Base-by-base conservation (phyloP, 2,113 vertebrate genomes). In the Tautogolabrus adspersus region DNA sequence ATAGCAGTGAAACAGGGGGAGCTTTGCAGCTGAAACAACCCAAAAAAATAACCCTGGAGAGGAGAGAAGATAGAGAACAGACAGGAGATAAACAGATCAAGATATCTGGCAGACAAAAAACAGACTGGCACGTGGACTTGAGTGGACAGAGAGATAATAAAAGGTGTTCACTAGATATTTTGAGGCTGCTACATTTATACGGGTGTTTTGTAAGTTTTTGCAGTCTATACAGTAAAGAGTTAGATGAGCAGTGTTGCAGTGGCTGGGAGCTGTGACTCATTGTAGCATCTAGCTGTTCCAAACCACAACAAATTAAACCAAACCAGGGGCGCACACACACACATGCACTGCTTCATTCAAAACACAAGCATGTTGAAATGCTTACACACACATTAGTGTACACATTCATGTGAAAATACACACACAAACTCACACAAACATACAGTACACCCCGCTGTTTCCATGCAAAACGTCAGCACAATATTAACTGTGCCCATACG, bases 251-350 rank as follows among this genome's bases (percentile, higher is more conserved):
- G 22, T 72, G 51, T 49, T 67, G 54, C 63, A 72, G 62, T 71
- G 77, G 72, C 67, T 91, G 91, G 91, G 92, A 92, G 84, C 77
- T 89, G 75, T 91, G 91, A 93, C 77, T 93, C 92, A 92, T 77
- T 70, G 72, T 56, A 72, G 21, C 37, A 72, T 51, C 56, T 64
- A 30, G 59, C 69, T 69, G 22, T 58, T 89, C 77, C 86, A 92
- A 91, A 91, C 89, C 89, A 79, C 81, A 21, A 56, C 5, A 52
- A 83, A 82, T 85, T 75, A 88, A 88, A 73, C 62, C 68, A 80
- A 85, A 81, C 76, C 84, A 87, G 67, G 65, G 54, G 10, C 51
- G 55, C 56, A 76, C 46, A 55, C 66, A 73, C 37, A 64, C 70
- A 73, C 22, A 70, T 19, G 46, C 57, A 79, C 60, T 61, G 16